A percentile compares a stretch with the other conserved stretches of the same genome.
Conservation (phyloP, 2,113 vertebrate species). For the Malurus elegans region DNA sequence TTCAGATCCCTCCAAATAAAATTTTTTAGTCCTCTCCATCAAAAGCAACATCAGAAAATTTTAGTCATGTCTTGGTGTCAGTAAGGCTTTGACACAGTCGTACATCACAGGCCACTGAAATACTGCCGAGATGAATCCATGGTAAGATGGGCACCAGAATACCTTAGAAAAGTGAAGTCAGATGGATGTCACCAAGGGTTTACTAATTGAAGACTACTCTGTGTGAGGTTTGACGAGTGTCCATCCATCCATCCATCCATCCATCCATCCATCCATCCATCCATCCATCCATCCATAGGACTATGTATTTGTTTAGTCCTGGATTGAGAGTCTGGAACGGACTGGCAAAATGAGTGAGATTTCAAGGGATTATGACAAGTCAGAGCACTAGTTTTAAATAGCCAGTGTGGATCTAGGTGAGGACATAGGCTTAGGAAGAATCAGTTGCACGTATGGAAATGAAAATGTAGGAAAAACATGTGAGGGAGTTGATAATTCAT, state of each 20-base stretch:
- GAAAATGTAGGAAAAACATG: neutral
- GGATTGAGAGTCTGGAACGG: neutral
- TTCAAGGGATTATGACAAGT: neutral
- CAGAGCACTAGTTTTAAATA: neutral
- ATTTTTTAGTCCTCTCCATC: neutral
- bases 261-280: too few species aligned
- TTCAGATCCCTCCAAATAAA: conserved; percentile 7
- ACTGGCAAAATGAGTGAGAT: neutral
- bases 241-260: neutral
- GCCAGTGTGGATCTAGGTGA: neutral
- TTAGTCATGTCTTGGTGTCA: neutral
- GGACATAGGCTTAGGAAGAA: neutral
- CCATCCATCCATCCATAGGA: neutral
- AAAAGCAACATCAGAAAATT: neutral
- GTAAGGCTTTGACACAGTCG: neutral
- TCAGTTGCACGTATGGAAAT: neutral
- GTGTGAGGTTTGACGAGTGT: neutral
- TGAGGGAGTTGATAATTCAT: neutral
- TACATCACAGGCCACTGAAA: neutral
- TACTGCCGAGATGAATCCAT: neutral
- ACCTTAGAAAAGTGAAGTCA: neutral
- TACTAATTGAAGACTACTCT: neutral
- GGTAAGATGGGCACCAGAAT: neutral
- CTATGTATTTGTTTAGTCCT: neutral
- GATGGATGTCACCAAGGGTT: neutral